Conservation (phyloP, 2,888 invertebrate species). For the Chaetoderma sp. region DNA sequence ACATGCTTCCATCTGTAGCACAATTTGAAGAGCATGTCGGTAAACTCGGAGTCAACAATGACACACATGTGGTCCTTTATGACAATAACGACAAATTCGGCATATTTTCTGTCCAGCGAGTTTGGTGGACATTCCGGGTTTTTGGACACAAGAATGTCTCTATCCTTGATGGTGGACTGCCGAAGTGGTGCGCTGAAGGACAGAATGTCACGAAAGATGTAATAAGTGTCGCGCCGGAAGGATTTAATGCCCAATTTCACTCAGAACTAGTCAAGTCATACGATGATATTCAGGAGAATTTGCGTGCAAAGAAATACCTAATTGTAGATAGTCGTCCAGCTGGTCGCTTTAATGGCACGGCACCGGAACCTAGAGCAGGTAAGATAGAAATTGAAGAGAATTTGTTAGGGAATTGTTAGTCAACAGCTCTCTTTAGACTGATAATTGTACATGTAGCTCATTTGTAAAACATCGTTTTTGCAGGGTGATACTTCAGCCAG, state of each 20-base stretch:
- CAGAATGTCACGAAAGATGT: slow-evolving; percentile 35
- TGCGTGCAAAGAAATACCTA: slow-evolving; percentile 42
- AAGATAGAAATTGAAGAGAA: too few species aligned
- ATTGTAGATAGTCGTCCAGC: slow-evolving; percentile 59
- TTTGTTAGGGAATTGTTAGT: too few species aligned
- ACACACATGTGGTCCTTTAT: slow-evolving; percentile 63
- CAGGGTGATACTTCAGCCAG: too few species aligned
- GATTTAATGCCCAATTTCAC: slow-evolving; percentile 45
- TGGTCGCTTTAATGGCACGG: slow-evolving; percentile 58
- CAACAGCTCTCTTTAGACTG: too few species aligned
- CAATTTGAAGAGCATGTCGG: slow-evolving; percentile 60
- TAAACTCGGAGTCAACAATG: slow-evolving; percentile 54
- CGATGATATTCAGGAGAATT: slow-evolving; percentile 54
- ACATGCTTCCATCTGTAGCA: slow-evolving; percentile 54
- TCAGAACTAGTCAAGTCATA: slow-evolving; percentile 47
- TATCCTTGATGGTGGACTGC: slow-evolving; percentile 60
- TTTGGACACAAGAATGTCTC: slow-evolving; percentile 61
- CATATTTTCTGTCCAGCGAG: slow-evolving; percentile 56
- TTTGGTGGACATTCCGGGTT: slow-evolving; percentile 62
- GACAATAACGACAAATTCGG: slow-evolving; percentile 54
- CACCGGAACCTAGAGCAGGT: slow-evolving; percentile 63
- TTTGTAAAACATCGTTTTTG: too few species aligned
- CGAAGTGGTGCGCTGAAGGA: slow-evolving; percentile 49
- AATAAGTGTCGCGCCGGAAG: slow-evolving; percentile 23
- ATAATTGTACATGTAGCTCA: too few species aligned